Evolutionary conservation across 2,113 vertebrate species (phyloP).

Genomic region (Synchiropus splendidus): DNA sequence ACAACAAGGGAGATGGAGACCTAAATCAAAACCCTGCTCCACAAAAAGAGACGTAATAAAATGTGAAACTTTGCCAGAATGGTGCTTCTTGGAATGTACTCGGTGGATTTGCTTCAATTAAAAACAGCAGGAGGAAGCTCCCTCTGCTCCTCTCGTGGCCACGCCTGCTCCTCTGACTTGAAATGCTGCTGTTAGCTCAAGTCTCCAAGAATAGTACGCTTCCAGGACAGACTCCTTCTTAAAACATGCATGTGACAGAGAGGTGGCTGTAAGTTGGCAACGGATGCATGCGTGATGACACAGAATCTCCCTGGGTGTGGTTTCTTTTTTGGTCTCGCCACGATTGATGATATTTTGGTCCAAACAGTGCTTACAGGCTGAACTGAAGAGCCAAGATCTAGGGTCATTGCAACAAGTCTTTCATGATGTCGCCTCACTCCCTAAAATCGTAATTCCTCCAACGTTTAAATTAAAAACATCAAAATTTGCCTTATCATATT

Average conservation of each 20-base stretch:
- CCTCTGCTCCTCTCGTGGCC: slow-evolving; percentile 21
- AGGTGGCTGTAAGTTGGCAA: slow-evolving; percentile 1
- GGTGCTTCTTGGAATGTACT: slow-evolving; percentile 20
- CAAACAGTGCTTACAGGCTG: too few relatives aligned
- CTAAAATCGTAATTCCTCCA: too few relatives aligned
- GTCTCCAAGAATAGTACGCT: slow-evolving; percentile 6
- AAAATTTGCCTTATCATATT: too few relatives aligned
- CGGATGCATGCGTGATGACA: not conserved
- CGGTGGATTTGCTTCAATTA: slow-evolving; percentile 31
- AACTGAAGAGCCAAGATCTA: too few relatives aligned
- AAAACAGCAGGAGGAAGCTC: slow-evolving; percentile 34
- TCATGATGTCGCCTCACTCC: too few relatives aligned
- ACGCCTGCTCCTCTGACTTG: slow-evolving; percentile 19
- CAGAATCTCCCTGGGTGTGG: too few relatives aligned
- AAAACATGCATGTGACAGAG: slow-evolving; percentile 4
- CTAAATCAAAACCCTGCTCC: not conserved
- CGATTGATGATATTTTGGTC: too few relatives aligned
- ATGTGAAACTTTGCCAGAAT: slow-evolving; percentile 19
- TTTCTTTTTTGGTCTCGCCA: too few relatives aligned
- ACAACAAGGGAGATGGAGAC: slow-evolving; percentile 7
- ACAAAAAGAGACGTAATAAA: slow-evolving; percentile 5
- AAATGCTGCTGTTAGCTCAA: slow-evolving; percentile 11
- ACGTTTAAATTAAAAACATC: too few relatives aligned
- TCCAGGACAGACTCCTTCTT: slow-evolving; percentile 3
- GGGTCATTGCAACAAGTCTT: too few relatives aligned